Percentiles rank a stretch among this genome's conserved stretches.
phyloP scores from a whole-genome alignment of 64 coral and sea anemone species.

The Hydrozoanthus tunicans region DNA sequence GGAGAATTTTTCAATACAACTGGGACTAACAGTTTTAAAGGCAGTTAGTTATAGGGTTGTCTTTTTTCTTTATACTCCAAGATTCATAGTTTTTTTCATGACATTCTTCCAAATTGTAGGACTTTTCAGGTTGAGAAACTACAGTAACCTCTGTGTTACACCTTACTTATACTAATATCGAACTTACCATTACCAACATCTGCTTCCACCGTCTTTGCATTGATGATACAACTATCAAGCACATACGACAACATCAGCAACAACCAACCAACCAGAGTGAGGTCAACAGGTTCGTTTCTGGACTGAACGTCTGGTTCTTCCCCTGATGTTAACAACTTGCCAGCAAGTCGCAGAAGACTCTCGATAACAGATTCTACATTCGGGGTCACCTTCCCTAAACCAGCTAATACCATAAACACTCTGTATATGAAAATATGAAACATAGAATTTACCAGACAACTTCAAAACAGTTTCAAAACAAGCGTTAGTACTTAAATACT shows the following conservation, averaged over 20 bases:
- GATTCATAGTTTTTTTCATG: too few species aligned
- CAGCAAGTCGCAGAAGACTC: conserved; percentile 77
- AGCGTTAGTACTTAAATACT: too few species aligned
- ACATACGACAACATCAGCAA: conserved; percentile 78
- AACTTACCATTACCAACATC: conserved; percentile 18
- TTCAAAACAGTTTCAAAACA: not conserved
- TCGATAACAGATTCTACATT: conserved; percentile 52
- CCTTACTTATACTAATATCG: not conserved
- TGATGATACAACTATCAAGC: conserved; percentile 72
- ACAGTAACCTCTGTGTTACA: too few species aligned
- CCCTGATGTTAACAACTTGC: conserved; percentile 58
- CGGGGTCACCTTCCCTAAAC: conserved; percentile 68
- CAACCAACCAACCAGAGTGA: conserved; percentile 80
- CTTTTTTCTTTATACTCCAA: too few species aligned
- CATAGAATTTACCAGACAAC: not conserved
- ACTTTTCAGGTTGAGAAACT: too few species aligned
- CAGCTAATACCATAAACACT: conserved; percentile 81
- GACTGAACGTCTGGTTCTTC: conserved; percentile 1
- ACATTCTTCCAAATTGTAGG: too few species aligned
- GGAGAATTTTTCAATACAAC: too few species aligned
- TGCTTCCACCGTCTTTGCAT: conserved; percentile 17
- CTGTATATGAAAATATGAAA: conserved; percentile 38
- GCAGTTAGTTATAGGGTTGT: too few species aligned
- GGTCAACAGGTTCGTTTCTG: conserved; percentile 43
- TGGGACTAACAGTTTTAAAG: too few species aligned